These are phyloP conservation scores for Lysandra bellargus DNA, from an alignment of 2,888 invertebrate genomes.

Conservation along the genomic window DNA sequence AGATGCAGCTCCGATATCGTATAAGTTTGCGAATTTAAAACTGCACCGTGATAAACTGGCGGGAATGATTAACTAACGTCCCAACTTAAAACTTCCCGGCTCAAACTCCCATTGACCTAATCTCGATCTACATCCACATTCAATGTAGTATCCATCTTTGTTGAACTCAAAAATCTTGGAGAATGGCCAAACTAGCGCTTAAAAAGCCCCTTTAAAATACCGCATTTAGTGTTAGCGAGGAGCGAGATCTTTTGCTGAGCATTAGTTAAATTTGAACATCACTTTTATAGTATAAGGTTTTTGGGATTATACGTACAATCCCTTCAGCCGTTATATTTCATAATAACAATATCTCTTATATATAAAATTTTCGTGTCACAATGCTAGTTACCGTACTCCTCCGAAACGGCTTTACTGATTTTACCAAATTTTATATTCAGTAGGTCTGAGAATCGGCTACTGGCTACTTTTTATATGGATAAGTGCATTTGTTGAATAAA, in stretches of 20 bases:
- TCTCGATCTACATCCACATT: constrained; percentile 30
- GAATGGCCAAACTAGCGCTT: constrained; percentile 20
- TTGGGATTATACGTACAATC: neutral
- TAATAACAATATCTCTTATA: too few species aligned
- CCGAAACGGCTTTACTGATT: too few species aligned
- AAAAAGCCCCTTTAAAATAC: constrained; percentile 25
- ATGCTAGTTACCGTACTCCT: too few species aligned
- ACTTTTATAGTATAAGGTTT: neutral
- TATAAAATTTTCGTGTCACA: too few species aligned
- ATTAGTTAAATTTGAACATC: neutral
- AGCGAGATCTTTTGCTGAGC: neutral
- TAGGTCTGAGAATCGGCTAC: too few species aligned
- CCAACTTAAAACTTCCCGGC: neutral
- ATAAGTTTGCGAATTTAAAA: constrained; percentile 5
- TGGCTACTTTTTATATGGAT: too few species aligned
- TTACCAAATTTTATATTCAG: too few species aligned
- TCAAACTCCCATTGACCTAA: constrained; percentile 31
- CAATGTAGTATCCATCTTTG: constrained; percentile 26
- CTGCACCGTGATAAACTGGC: constrained; percentile 7
- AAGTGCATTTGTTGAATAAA: too few species aligned
- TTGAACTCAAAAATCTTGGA: constrained; percentile 27
- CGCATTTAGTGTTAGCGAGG: constrained; percentile 19
- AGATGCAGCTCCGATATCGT: constrained; percentile 1
- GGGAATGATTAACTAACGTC: constrained; percentile 26
- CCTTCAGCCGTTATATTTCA: neutral